These are phyloP conservation scores for Fragum sueziense DNA, from an alignment of 2,888 invertebrate genomes.

Conservation along the genomic window DNA sequence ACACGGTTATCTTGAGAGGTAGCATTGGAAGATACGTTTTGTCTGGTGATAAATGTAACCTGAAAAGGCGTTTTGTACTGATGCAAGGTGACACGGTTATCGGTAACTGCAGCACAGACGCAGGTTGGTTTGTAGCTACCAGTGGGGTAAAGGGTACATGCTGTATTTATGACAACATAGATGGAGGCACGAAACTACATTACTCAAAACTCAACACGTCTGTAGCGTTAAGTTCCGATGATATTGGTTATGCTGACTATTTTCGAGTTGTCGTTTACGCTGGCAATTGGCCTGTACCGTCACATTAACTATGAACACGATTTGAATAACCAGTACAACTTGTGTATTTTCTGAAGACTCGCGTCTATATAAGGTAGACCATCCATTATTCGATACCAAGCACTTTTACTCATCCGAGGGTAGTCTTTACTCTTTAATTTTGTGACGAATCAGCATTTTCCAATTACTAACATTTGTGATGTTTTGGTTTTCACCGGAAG, in stretches of 20 bases:
- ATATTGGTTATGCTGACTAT: neutral
- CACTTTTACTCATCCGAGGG: too few relatives aligned
- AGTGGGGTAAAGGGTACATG: neutral
- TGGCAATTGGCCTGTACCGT: too few relatives aligned
- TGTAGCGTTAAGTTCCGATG: neutral
- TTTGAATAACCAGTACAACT: too few relatives aligned
- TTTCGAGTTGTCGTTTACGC: neutral
- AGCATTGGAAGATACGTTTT: neutral
- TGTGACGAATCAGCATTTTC: too few relatives aligned
- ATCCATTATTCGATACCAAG: too few relatives aligned
- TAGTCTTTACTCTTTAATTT: too few relatives aligned
- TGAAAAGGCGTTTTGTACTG: neutral
- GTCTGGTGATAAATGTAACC: neutral
- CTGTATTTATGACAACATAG: neutral
- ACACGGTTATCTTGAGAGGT: neutral
- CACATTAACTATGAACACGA: too few relatives aligned
- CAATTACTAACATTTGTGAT: too few relatives aligned
- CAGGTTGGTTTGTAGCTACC: conserved; percentile 8
- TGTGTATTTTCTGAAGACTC: too few relatives aligned
- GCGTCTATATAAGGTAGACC: too few relatives aligned
- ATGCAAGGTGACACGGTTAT: neutral
- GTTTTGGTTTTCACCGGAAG: too few relatives aligned
- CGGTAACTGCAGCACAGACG: neutral
- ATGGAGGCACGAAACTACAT: neutral
- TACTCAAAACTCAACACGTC: neutral